Percentiles rank a stretch among this genome's conserved stretches.
phyloP scores from a whole-genome alignment of 1,140 invertebrate genomes.

The Drosophila sucinea region DNA sequence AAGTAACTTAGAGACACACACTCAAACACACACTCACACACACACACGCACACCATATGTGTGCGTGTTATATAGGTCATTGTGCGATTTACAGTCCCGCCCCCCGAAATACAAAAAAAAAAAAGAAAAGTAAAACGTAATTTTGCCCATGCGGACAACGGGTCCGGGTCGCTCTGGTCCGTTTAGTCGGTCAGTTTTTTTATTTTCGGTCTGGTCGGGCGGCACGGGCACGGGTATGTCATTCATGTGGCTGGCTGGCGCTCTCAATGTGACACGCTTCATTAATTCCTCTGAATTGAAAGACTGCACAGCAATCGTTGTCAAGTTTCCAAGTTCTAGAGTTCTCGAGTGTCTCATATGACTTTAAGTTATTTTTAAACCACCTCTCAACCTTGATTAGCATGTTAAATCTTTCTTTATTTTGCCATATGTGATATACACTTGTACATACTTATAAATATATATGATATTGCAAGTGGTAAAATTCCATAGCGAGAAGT shows the following conservation, averaged over 20 bases:
- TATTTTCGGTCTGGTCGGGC: background rate
- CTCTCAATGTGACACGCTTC: conserved; percentile 67
- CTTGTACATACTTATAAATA: background rate
- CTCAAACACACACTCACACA: conserved; percentile 12
- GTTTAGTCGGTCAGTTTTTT: conserved; percentile 5
- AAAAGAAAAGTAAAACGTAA: conserved; percentile 40
- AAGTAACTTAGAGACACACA: conserved; percentile 39
- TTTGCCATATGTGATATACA: background rate
- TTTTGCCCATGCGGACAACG: conserved; percentile 27
- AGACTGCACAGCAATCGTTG: conserved; percentile 45
- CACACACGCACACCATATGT: conserved; percentile 20
- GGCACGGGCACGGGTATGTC: conserved; percentile 27
- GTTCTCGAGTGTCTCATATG: conserved; percentile 32
- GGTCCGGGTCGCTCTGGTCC: conserved; percentile 1
- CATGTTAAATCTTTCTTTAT: conserved; percentile 56
- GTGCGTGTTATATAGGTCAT: conserved; percentile 60
- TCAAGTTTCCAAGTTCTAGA: conserved; percentile 25
- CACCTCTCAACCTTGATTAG: conserved; percentile 57
- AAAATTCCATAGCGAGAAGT: conserved; percentile 67
- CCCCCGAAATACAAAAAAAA: conserved; percentile 34
- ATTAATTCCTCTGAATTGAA: conserved; percentile 70
- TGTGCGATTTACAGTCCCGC: conserved; percentile 48
- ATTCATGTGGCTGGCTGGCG: conserved; percentile 43
- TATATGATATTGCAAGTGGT: conserved; percentile 37
- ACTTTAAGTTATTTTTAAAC: conserved; percentile 63